Evolutionary conservation across 2,113 vertebrate genomes (phyloP).

Genomic region (Odocoileus hemionus): DNA sequence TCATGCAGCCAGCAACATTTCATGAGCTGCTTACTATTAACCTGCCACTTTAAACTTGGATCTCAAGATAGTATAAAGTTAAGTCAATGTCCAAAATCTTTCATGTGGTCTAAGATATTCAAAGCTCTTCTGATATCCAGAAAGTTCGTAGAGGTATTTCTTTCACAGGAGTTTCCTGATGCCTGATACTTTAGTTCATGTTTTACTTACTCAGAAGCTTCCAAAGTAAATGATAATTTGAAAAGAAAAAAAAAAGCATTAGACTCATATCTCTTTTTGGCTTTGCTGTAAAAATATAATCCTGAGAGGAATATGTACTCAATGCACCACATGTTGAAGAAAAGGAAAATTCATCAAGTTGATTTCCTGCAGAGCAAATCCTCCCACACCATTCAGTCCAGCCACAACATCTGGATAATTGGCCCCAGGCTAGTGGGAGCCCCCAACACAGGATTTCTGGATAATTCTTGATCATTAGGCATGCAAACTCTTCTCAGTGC

Average conservation of each 20-base stretch:
- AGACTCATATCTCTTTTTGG: background rate
- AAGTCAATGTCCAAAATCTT: background rate
- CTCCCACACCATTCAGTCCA: constrained; percentile 6
- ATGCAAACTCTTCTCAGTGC: background rate
- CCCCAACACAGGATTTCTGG: background rate
- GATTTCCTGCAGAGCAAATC: constrained; percentile 22
- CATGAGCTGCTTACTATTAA: background rate
- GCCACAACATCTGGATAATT: constrained; percentile 49
- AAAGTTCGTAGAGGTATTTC: background rate
- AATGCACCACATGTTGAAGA: background rate
- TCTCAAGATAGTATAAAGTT: background rate
- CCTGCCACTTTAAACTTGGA: background rate
- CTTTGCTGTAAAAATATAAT: constrained; percentile 52
- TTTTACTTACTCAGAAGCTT: constrained; percentile 1
- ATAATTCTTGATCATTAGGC: constrained; percentile 14
- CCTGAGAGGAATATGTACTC: constrained; percentile 9
- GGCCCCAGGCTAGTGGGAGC: background rate
- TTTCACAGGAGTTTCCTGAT: background rate
- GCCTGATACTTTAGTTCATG: background rate
- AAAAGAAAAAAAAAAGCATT: background rate
- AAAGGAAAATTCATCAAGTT: constrained; percentile 47
- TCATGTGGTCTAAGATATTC: background rate
- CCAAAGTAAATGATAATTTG: constrained; percentile 31
- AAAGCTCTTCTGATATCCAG: background rate
- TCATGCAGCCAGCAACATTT: background rate